Evolutionary conservation across 1,140 invertebrate genomes (phyloP).

Genomic region (Habropoda laboriosa): DNA sequence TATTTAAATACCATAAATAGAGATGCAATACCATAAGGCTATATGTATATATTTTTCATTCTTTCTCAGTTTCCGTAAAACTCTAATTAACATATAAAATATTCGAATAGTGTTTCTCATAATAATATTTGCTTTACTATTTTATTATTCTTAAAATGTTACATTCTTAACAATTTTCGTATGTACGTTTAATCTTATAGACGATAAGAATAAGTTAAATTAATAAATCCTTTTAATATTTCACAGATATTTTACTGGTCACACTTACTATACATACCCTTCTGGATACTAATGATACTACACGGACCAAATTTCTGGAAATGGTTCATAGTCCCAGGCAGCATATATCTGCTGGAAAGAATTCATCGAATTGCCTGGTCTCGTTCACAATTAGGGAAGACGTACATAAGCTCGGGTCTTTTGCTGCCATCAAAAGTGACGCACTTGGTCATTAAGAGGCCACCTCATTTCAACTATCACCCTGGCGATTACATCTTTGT

Average conservation of each 20-base stretch:
- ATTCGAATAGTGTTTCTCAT: no score
- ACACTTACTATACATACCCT: slow-evolving; percentile 94
- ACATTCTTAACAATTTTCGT: no score
- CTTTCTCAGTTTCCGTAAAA: no score
- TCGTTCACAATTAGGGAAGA: slow-evolving; percentile 88
- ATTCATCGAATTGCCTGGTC: slow-evolving; percentile 86
- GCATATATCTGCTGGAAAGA: slow-evolving; percentile 91
- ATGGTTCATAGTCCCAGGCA: slow-evolving; percentile 94
- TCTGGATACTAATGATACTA: slow-evolving; percentile 92
- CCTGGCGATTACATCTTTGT: slow-evolving; percentile 98
- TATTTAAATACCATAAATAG: no score
- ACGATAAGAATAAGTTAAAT: background rate
- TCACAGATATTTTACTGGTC: slow-evolving; percentile 96
- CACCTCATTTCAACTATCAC: slow-evolving; percentile 92
- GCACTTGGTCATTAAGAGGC: slow-evolving; percentile 93
- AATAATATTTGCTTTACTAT: no score
- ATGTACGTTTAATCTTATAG: no score
- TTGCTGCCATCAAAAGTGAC: slow-evolving; percentile 93
- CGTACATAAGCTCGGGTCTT: slow-evolving; percentile 92
- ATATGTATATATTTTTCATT: no score
- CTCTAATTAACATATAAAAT: no score
- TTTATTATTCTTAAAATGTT: no score
- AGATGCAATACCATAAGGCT: no score
- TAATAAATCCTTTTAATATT: background rate
- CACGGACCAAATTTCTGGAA: slow-evolving; percentile 98